These are phyloP conservation scores for Saturnia japonica DNA, from an alignment of 2,888 invertebrate species.

Conservation along the genomic window DNA sequence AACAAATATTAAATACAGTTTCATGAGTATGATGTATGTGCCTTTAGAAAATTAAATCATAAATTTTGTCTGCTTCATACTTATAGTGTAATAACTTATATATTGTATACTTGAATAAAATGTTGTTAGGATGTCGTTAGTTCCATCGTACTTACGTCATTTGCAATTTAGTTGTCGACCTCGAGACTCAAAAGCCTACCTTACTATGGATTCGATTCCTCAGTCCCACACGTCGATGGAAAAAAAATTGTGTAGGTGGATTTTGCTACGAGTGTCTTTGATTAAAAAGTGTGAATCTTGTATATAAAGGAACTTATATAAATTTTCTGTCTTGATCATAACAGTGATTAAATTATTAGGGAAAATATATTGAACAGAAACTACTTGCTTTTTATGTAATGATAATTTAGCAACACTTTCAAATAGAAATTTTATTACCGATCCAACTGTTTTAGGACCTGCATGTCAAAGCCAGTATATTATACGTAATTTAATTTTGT, in stretches of 20 bases:
- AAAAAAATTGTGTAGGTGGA: background rate
- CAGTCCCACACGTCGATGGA: constrained; percentile 32
- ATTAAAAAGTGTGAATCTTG: background rate
- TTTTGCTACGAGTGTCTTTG: background rate
- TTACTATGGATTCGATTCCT: constrained; percentile 32
- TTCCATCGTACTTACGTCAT: constrained; percentile 27
- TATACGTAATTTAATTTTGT: too few species aligned
- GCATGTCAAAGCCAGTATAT: too few species aligned
- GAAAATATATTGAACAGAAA: background rate
- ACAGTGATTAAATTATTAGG: background rate
- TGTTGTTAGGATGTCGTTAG: constrained; percentile 17
- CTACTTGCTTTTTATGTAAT: background rate
- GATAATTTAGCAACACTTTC: background rate
- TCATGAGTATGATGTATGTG: too few species aligned
- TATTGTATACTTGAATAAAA: background rate
- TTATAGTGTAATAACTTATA: background rate
- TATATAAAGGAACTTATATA: background rate
- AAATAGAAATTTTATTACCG: background rate
- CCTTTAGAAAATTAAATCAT: background rate
- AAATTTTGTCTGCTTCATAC: background rate
- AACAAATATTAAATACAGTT: too few species aligned
- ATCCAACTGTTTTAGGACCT: too few species aligned
- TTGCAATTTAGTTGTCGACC: constrained; percentile 30
- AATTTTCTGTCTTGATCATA: background rate
- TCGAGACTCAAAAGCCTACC: constrained; percentile 33